Percentiles rank a stretch among this genome's conserved stretches.
phyloP scores from a whole-genome alignment of 2,888 invertebrate species.

The Melinaea marsaeus region DNA sequence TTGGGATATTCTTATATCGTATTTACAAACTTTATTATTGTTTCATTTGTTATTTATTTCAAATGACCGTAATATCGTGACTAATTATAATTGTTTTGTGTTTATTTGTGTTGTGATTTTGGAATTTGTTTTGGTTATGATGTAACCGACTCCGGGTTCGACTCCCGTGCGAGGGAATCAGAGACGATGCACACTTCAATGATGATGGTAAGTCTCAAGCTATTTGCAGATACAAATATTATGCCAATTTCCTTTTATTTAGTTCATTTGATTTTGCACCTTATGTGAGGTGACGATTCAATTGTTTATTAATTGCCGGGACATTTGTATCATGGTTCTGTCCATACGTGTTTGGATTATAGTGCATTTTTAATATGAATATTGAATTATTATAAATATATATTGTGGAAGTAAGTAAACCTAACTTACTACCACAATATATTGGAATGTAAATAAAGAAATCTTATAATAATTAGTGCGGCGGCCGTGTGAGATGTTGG shows the following conservation, averaged over 20 bases:
- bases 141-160: slow-evolving; percentile 65
- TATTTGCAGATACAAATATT: slow-evolving; percentile 28
- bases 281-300: not conserved
- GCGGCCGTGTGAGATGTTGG: no score
- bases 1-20: slow-evolving; percentile 49
- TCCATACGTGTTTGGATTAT: no score
- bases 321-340: not conserved
- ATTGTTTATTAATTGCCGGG: not conserved
- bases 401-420: no score
- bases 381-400: no score
- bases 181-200: slow-evolving; percentile 69
- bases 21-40: slow-evolving; percentile 71
- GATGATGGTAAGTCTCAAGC: slow-evolving; percentile 64
- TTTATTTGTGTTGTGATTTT: slow-evolving; percentile 65
- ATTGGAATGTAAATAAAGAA: no score
- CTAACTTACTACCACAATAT: no score
- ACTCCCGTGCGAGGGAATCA: slow-evolving; percentile 56
- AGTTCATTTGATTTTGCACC: slow-evolving; percentile 16
- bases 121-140: slow-evolving; percentile 70
- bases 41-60: slow-evolving; percentile 51
- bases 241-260: slow-evolving; percentile 30
- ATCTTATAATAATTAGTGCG: no score
- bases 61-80: slow-evolving; percentile 30
- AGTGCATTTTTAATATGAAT: no score
- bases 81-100: slow-evolving; percentile 28